Base-by-base conservation (phyloP, 2,888 invertebrate genomes). In the Caenorhabditis sinica region DNA sequence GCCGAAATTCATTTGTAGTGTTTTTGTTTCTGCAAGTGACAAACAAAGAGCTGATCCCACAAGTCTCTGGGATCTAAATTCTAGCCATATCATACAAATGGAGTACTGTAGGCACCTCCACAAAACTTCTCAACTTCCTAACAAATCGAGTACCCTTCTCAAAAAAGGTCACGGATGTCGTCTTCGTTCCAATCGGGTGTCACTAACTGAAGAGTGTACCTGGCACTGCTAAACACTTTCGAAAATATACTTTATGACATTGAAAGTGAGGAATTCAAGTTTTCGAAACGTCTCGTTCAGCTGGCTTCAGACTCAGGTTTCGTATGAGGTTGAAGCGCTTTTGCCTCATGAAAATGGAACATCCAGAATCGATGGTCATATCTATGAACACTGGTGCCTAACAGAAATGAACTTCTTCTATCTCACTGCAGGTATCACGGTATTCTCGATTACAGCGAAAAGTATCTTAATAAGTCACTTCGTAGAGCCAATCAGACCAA, bases 201-300 rank as follows among this genome's bases (percentile, higher is more conserved):
- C 74, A 74, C 63, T 74, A 74, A 65, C 74, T 74, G 53, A 74
- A 74, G 74, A 65, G 63, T 45, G 72, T 71, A 43, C 63, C 61
- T 40, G 74, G 63, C 20, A 74, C 74, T 53, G 53, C 60, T 25
- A 33, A 40, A 74, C 74, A 74, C 30, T 53, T 40, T 30, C 3
- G 40, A 49, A 36, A 65, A 68, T 6, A 53, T 8, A 49, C 17
- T 66, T 66, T 20, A 30, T 51, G 68, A 68, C 68, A 68, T 69
- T 56, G 56, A 69, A 45, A 33, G 30, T 28, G 28, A 56, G 28
- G 13, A 25, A 28, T 56, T 28, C 25, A 53, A 53, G 53, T 17
- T 45, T 45, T 45, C 23, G 25, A 53, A 53, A 6, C 9, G 9
- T 13, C 13, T 56, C 23, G 23, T 63, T 43, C 33, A 60, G n/a